phyloP scores from a whole-genome alignment of 1,140 invertebrate species.

The Dendroctonus ponderosae region DNA sequence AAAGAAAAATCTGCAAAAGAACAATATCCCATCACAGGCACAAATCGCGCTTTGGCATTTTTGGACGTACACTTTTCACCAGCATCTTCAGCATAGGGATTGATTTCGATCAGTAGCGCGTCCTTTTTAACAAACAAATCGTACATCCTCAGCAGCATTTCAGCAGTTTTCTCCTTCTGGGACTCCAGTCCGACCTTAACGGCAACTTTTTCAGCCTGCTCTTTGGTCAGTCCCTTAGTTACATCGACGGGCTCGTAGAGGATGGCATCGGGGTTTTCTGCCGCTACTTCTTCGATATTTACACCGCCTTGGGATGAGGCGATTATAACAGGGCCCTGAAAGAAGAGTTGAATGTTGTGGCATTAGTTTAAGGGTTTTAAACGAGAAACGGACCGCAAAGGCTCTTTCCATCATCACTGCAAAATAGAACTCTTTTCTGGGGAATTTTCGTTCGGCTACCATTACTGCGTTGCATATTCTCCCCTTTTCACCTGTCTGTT shows the following conservation, averaged over 20 bases:
- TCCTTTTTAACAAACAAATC: conserved; percentile 88
- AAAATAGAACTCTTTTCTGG: conserved; percentile 93
- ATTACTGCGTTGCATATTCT: conserved; percentile 93
- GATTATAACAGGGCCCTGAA: conserved; percentile 90
- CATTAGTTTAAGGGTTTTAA: background rate
- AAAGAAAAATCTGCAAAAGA: conserved; percentile 77
- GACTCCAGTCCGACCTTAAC: conserved; percentile 79
- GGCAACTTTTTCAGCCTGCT: conserved; percentile 74
- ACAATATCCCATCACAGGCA: background rate
- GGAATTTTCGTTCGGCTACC: conserved; percentile 93
- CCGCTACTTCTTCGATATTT: conserved; percentile 96
- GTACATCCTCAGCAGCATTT: conserved; percentile 86
- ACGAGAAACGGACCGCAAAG: conserved; percentile 69
- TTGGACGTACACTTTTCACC: conserved; percentile 72
- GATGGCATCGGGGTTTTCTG: conserved; percentile 88
- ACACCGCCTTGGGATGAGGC: conserved; percentile 95
- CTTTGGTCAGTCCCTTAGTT: conserved; percentile 72
- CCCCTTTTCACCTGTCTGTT: conserved; percentile 93
- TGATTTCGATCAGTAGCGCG: conserved; percentile 91
- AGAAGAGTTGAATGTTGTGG: background rate
- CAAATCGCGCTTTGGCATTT: conserved; percentile 2
- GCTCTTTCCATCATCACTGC: conserved; percentile 96
- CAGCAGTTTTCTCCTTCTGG: conserved; percentile 69
- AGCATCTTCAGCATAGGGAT: conserved; percentile 94
- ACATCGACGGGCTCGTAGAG: conserved; percentile 91